Evolutionary conservation across 2,113 vertebrate genomes (phyloP), one percentile per base, ranked within the genome.

Genomic region (Pteropus alecto): DNA sequence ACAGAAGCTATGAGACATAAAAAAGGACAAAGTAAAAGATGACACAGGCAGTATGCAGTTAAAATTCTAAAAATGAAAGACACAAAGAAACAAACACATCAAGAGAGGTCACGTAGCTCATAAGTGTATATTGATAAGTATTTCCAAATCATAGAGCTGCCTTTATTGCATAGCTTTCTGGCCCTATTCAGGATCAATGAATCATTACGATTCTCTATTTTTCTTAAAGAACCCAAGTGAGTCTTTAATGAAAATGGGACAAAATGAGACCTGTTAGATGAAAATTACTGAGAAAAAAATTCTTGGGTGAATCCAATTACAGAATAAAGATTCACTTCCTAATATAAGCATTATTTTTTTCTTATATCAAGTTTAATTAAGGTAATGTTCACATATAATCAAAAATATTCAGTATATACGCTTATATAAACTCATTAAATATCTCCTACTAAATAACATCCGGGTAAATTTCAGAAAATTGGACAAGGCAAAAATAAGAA

Each of bases 261-360:
- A 41, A 93, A 94, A 85, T 68, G 22, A 70, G 26, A 77, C 13
- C n/a, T 90, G 11, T 56, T 60, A 83, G 54, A 94, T 24, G 22
- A 68, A 61, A 96, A 90, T 56, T 61, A 70, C 82, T 88, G 68
- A 86, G 38, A 90, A 95, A 95, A 93, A 96, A 93, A 56, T 35
- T 81, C 16, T 70, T 48, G 51, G 3, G 14, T 97, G 35, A 91
- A 85, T 63, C 35, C 51, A 82, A 41, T 63, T 82, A 82, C 2
- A 74, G 28, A 90, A 46, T 87, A 79, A 93, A 91, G n/a, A 87
- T 82, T 73, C 28, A 67, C 16, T 93, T 93, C 18, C 12, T 85
- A 94, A 90, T 10, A 68, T 79, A 92, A 90, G 18, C 18, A 94
- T 63, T 93, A 93, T 48, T 68, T 81, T 73, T 90, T 84, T 61